Conservation (phyloP, 2,888 invertebrate genomes). For the Nipponacmea schrenckii region DNA sequence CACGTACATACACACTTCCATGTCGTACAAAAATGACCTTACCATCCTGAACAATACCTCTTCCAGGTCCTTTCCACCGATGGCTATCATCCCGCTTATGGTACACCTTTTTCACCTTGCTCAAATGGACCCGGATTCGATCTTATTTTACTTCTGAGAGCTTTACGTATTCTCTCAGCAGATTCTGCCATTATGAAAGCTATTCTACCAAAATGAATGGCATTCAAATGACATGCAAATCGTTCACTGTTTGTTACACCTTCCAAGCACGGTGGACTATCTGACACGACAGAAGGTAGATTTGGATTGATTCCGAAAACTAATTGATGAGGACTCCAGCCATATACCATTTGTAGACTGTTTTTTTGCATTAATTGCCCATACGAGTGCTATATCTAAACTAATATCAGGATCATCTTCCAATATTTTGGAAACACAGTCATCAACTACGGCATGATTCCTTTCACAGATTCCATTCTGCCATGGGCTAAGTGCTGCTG, state of each 20-base stretch:
- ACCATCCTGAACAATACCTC: constrained; percentile 36
- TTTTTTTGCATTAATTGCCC: neutral
- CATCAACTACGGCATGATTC: constrained; percentile 18
- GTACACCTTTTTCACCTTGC: constrained; percentile 24
- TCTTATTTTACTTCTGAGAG: constrained; percentile 21
- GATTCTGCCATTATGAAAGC: neutral
- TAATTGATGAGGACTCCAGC: neutral
- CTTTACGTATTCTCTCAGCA: constrained; percentile 9
- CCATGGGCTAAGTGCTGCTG: too few species aligned
- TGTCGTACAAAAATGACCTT: constrained; percentile 29
- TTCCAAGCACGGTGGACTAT: neutral
- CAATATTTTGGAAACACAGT: constrained; percentile 12
- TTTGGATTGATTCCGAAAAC: neutral
- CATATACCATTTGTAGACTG: neutral
- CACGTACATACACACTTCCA: constrained; percentile 27
- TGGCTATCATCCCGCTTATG: constrained; percentile 22
- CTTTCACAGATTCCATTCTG: too few species aligned
- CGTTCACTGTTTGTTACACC: neutral
- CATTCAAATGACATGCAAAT: neutral
- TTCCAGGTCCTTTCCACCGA: constrained; percentile 31
- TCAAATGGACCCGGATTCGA: constrained; percentile 18
- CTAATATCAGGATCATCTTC: constrained; percentile 2
- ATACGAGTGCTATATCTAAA: neutral
- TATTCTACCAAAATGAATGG: neutral
- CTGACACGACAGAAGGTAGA: neutral